A percentile compares a stretch with the other conserved stretches of the same genome.
Evolutionary conservation across 2,888 invertebrate genomes (phyloP).

Genomic region (Meloe dianella): DNA sequence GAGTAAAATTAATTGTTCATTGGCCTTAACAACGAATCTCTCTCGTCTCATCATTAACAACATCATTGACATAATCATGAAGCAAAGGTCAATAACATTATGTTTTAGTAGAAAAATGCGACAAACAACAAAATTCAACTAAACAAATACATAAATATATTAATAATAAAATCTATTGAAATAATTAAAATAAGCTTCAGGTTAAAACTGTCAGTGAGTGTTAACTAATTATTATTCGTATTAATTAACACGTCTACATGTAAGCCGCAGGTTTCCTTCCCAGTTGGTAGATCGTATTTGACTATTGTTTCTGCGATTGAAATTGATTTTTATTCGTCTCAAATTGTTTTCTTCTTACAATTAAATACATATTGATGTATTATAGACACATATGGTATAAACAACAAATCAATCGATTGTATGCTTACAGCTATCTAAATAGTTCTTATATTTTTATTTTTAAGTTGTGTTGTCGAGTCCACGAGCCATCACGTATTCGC

Average conservation of each 20-base stretch:
- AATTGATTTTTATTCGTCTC: no score
- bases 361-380: background rate
- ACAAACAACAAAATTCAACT: background rate
- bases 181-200: background rate
- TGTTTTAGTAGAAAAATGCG: conserved; percentile 1
- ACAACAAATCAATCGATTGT: conserved; percentile 5
- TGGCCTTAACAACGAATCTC: conserved; percentile 1
- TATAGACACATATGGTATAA: conserved; percentile 7
- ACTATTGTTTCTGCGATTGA: background rate
- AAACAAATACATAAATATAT: background rate
- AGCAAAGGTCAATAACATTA: conserved; percentile 12
- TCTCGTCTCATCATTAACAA: background rate
- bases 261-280: background rate
- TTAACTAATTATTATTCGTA: background rate
- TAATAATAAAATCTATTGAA: background rate
- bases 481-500: conserved; percentile 22
- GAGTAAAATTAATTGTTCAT: conserved; percentile 16
- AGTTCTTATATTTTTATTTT: conserved; percentile 12
- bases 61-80: background rate
- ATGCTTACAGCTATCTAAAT: background rate
- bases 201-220: background rate
- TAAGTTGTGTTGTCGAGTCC: conserved; percentile 7
- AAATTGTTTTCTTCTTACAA: background rate
- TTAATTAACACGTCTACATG: background rate
- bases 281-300: background rate